A percentile compares a stretch with the other conserved stretches of the same genome.
phyloP scores from a whole-genome alignment of 2,888 invertebrate species.

The Scaptomyza reducta region DNA sequence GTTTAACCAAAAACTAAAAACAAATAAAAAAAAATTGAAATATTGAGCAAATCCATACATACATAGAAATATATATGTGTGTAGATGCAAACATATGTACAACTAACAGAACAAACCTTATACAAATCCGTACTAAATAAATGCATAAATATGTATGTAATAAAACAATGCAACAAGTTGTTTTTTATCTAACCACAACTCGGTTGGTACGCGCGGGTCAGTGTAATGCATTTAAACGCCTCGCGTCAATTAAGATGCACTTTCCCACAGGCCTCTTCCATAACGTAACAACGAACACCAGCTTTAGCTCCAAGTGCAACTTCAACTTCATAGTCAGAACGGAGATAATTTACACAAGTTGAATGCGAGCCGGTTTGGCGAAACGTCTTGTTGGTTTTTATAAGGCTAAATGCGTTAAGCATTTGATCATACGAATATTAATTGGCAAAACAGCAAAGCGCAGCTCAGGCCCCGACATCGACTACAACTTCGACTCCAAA shows the following conservation, averaged over 20 bases:
- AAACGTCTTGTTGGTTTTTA: constrained; percentile 74
- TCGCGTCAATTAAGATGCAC: constrained; percentile 72
- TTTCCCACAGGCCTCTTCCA: constrained; percentile 66
- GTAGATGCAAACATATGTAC: constrained; percentile 33
- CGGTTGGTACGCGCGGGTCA: constrained; percentile 35
- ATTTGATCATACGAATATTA: constrained; percentile 81
- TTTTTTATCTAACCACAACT: constrained; percentile 13
- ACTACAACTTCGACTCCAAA: constrained; percentile 16
- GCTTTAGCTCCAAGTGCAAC: constrained; percentile 1
- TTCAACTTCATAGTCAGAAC: constrained; percentile 34
- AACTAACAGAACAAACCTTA: constrained; percentile 35
- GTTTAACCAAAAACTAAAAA: constrained; percentile 38
- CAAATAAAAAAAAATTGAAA: constrained; percentile 38
- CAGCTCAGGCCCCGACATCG: constrained; percentile 47
- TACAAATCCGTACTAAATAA: constrained; percentile 66
- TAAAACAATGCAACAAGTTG: constrained; percentile 54
- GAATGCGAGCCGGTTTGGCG: constrained; percentile 71
- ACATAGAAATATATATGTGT: constrained; percentile 14
- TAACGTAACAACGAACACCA: constrained; percentile 17
- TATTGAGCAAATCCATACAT: constrained; percentile 46
- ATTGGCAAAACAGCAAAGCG: constrained; percentile 76
- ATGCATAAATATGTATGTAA: constrained; percentile 57
- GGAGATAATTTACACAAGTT: constrained; percentile 73
- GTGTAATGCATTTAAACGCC: constrained; percentile 55
- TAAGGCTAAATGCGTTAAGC: constrained; percentile 80